Evolutionary conservation across 2,113 vertebrate species (phyloP), one percentile per base, ranked within the genome.

Genomic region (Macquaria ambigua): DNA sequence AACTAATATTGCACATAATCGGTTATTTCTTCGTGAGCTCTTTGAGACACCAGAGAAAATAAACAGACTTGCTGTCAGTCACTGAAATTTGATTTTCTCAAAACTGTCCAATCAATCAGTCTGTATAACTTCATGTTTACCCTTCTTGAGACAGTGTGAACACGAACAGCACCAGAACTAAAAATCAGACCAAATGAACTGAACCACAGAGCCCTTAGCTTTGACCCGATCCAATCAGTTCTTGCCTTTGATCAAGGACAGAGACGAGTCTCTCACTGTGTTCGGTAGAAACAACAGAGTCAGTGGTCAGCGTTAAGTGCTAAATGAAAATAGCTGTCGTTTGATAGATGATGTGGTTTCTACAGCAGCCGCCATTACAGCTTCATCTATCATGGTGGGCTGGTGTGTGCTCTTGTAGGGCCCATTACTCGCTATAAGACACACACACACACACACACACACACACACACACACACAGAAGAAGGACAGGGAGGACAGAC

Each of bases 321-420:
- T 58, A 34, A 75, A 81, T 82, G 74, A 77, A 80, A 76, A 74
- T 64, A 64, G 41, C 50, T 46, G 63, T 50, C 2, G 41, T 50
- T 82, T 88, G 86, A 88, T 73, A 74, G 77, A 87, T 56, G 72
- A 73, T 70, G 67, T 23, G 48, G 68, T 79, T 79, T 66, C 74
- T 64, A 59, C 66, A 79, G 74, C 58, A 39, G 59, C 83, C 7
- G 12, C 53, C 81, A 82, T 77, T 74, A 90, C 37, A 25, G 79
- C 81, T 68, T 87, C 84, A 87, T 89, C 62, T 61, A 46, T 91
- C 79, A 70, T 1, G 59, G 59, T 34, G 76, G 28, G 43, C 34
- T 34, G 43, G 41, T 55, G 61, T 55, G 61, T 61, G 71, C 74
- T 82, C 53, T 61, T 21, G 37, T 50, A 82, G 48, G 84, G 81